These are phyloP conservation scores for Calidris pugnax DNA, from an alignment of 2,113 vertebrate genomes.

Conservation along the genomic window DNA sequence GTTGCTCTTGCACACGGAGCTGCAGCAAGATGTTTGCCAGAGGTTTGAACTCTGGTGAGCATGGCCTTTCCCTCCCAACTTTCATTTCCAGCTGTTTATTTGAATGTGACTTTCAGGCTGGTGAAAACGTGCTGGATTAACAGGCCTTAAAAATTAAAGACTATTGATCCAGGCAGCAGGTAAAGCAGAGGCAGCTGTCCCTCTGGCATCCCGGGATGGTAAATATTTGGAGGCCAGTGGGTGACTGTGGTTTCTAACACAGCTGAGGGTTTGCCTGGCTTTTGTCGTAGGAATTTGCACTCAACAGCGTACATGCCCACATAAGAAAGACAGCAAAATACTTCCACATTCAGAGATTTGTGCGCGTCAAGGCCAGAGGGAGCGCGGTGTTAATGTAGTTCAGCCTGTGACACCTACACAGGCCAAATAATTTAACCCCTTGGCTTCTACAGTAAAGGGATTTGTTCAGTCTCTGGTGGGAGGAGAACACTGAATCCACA, in stretches of 20 bases:
- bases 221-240: background rate
- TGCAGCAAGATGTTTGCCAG: slow-evolving; percentile 19
- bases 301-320: background rate
- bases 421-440: background rate
- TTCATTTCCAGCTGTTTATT: slow-evolving; percentile 38
- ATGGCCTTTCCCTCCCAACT: background rate
- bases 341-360: background rate
- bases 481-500: background rate
- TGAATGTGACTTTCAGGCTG: slow-evolving; percentile 15
- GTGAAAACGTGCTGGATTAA: slow-evolving; percentile 32
- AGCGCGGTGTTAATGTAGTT: background rate
- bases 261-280: background rate
- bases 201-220: background rate
- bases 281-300: background rate
- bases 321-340: background rate
- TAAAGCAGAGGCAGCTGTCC: background rate
- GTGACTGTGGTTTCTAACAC: background rate
- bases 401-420: background rate
- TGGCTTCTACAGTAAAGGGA: background rate
- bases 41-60: slow-evolving; percentile 5
- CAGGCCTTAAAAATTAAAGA: background rate
- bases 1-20: background rate
- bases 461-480: background rate
- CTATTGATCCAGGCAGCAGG: background rate
- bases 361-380: background rate